Conservation (phyloP, 2,888 invertebrate species). For the Rugalucina vietnamica region DNA sequence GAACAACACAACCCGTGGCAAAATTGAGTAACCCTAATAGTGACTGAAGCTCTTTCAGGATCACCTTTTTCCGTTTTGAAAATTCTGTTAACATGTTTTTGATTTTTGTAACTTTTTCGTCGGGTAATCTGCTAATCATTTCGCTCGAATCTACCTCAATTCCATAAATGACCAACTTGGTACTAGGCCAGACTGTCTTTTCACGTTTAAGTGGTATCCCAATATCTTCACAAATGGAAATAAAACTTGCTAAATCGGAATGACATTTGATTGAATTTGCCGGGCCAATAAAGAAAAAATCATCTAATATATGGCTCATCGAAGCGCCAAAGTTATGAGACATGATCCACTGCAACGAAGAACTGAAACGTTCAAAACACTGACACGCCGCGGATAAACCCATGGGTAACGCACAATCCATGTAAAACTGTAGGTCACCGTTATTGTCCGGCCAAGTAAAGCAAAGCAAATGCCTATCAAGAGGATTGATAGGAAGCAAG, state of each 20-base stretch:
- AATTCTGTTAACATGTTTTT: neutral
- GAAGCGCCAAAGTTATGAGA: neutral
- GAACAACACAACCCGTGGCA: neutral
- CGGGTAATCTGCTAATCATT: neutral
- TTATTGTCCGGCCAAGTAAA: neutral
- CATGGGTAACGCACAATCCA: neutral
- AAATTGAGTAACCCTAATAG: conserved; percentile 18
- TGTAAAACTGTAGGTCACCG: neutral
- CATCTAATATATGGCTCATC: neutral
- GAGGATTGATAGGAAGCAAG: neutral
- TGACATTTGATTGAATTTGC: neutral
- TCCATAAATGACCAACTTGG: neutral
- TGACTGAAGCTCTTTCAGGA: conserved; percentile 11
- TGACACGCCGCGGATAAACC: neutral
- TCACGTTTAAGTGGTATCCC: neutral
- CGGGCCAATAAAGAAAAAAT: neutral
- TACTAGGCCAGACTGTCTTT: neutral
- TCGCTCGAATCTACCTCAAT: neutral
- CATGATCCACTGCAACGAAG: neutral
- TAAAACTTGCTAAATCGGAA: neutral
- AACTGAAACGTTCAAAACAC: neutral
- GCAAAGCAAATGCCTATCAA: neutral
- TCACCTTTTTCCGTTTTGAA: conserved; percentile 17
- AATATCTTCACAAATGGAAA: neutral
- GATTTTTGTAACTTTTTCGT: neutral